Evolutionary conservation across 2,888 invertebrate genomes (phyloP), one percentile per base, ranked within the genome.

Genomic region (Mesoligia furuncula): DNA sequence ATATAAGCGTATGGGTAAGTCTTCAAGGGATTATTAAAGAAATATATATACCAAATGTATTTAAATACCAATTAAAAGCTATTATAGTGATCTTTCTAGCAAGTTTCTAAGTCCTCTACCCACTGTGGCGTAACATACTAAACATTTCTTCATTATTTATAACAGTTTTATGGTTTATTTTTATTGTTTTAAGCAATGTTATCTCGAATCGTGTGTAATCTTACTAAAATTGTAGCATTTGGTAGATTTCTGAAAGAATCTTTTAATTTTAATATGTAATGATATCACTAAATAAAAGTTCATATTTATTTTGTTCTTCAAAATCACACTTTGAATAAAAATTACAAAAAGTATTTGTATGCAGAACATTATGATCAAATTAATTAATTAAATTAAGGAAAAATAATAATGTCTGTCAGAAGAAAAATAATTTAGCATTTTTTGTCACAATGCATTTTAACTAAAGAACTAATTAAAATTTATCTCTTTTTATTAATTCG

Each of bases 1-100:
- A 90, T 91, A 87, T 93, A 94, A 95, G 94, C 94, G 94, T 94
- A 94, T 93, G 90, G 84, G 89, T 90, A 90, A 89, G 83, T 88
- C 88, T 91, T 89, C 81, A 85, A 89, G 89, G 88, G 86, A 81
- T 84, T 78, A 71, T 80, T 74, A 87, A 87, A 86, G 72, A 83
- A 85, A 90, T 82, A 81, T 77, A 75, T 78, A 77, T 59, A 54
- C 31, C 8, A 82, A 70, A 76, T 78, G 68, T 78, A 74, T 81
- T 80, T 67, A 66, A 77, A 75, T 82, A 79, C 75, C 69, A 80
- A 79, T 85, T 84, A 83, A 81, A 83, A 73, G 79, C 85, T 87
- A 85, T 77, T 83, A 83, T 85, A 81, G 73, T 85, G 81, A 68
- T 77, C 85, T 87, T 79, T 85, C 85, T 87, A 90, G 87, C 87